Evolutionary conservation across 2,113 vertebrate species (phyloP), one percentile per base, ranked within the genome.

Genomic region (Saccopteryx bilineata): DNA sequence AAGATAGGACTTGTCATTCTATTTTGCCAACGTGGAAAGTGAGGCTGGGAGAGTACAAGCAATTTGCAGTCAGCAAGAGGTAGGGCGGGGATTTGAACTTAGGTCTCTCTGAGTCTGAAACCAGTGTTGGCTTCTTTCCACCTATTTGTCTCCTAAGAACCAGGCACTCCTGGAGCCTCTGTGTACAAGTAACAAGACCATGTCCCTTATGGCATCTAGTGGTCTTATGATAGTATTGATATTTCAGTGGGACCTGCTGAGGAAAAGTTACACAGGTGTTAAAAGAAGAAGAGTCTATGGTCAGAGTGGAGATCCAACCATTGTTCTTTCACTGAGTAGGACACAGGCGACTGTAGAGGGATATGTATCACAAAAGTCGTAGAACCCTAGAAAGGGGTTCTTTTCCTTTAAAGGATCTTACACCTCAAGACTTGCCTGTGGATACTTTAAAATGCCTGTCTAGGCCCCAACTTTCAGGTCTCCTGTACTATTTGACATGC

Each of bases 401-500:
- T 91, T 96, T 96, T 46, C 21, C 54, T 94, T 94, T 96, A 74
- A 95, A 93, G 56, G 79, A 68, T 52, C 71, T 19, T 31, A 28
- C 80, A 66, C 8, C 75, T 48, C 63, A 1, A 74, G 50, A 74
- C 46, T 72, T 54, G 24, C n/a, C n/a, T 58, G 10, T 91, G 92
- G 58, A 83, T 83, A 90, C 91, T 96, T 91, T 83, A 90, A 97
- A 95, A 86, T 92, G 95, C 86, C 95, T 96, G 60, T 65, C 15
- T 2, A 87, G 87, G 94, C 96, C 87, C 95, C 96, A 85, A 65
- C 93, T 52, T 95, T 96, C 52, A 74, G 54, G 87, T 78, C 76
- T 76, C 56, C 75, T 90, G 31, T 78, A 79, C 87, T 96, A 0
- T 98, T 98, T 98, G 92, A 87, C 91, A 98, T 98, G 97, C 97